phyloP scores from a whole-genome alignment of 2,888 invertebrate species.

The Lasioglossum figueresi region DNA sequence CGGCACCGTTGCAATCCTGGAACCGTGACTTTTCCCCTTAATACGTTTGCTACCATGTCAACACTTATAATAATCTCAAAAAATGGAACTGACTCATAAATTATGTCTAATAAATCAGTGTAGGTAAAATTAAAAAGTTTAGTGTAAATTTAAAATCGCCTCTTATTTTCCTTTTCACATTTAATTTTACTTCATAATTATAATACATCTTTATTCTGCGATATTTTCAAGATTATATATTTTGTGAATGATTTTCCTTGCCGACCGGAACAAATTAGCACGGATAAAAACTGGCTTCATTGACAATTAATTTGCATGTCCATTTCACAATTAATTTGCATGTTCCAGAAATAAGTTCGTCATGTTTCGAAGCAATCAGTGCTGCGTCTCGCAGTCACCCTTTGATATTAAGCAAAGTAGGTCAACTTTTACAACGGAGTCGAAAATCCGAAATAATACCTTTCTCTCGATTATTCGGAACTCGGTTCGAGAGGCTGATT shows the following conservation, averaged over 20 bases:
- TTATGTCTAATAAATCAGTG: too few relatives aligned
- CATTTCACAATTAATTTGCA: neutral
- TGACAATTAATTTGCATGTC: neutral
- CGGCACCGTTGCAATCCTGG: too few relatives aligned
- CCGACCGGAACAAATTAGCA: too few relatives aligned
- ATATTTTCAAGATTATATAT: too few relatives aligned
- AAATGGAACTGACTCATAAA: too few relatives aligned
- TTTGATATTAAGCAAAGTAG: conserved; percentile 4
- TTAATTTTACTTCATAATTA: too few relatives aligned
- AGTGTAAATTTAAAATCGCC: too few relatives aligned
- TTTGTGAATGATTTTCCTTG: too few relatives aligned
- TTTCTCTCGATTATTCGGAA: neutral
- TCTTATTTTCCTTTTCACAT: too few relatives aligned
- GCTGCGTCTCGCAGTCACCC: neutral
- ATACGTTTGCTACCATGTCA: conserved; percentile 1
- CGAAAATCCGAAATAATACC: neutral
- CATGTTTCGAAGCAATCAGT: neutral
- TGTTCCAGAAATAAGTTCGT: neutral
- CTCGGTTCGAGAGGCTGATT: conserved; percentile 13
- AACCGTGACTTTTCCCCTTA: conserved; percentile 15
- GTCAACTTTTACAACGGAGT: neutral
- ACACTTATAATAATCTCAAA: neutral
- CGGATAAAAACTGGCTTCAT: neutral
- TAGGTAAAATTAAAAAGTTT: too few relatives aligned
- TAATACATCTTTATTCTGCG: too few relatives aligned